phyloP scores from a whole-genome alignment of 2,113 vertebrate genomes.

The Equus quagga region DNA sequence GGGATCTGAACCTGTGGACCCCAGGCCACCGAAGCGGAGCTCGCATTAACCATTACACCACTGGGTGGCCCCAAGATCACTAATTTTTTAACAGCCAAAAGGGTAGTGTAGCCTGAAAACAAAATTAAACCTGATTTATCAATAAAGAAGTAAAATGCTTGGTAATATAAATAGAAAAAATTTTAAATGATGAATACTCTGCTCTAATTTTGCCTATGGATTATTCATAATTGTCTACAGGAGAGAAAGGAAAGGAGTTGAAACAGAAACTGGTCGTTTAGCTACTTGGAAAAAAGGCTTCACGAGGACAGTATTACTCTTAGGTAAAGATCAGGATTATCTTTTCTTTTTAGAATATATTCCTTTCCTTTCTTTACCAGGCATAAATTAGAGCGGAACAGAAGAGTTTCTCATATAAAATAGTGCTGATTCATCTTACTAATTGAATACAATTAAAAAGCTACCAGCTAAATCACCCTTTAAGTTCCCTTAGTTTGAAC shows the following conservation, averaged over 20 bases:
- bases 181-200: background rate
- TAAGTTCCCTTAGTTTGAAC: slow-evolving; percentile 57
- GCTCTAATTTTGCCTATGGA: slow-evolving; percentile 7
- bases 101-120: background rate
- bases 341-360: slow-evolving; percentile 37
- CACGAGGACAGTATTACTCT: background rate
- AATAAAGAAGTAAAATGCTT: background rate
- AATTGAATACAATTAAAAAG: slow-evolving; percentile 62
- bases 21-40: no score
- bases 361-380: slow-evolving; percentile 5
- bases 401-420: slow-evolving; percentile 49
- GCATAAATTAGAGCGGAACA: slow-evolving; percentile 24
- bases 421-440: slow-evolving; percentile 65
- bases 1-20: no score
- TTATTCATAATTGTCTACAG: slow-evolving; percentile 34
- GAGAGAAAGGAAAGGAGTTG: background rate
- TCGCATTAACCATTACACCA: no score
- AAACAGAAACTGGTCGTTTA: slow-evolving; percentile 44
- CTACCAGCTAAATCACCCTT: slow-evolving; percentile 55
- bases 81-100: slow-evolving; percentile 31
- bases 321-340: slow-evolving; percentile 30
- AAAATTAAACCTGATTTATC: slow-evolving; percentile 13
- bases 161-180: background rate
- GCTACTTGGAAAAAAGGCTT: slow-evolving; percentile 27
- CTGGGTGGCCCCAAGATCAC: background rate